These are phyloP conservation scores for Oreotrochilus melanogaster DNA, from an alignment of 2,113 vertebrate species.

Conservation along the genomic window DNA sequence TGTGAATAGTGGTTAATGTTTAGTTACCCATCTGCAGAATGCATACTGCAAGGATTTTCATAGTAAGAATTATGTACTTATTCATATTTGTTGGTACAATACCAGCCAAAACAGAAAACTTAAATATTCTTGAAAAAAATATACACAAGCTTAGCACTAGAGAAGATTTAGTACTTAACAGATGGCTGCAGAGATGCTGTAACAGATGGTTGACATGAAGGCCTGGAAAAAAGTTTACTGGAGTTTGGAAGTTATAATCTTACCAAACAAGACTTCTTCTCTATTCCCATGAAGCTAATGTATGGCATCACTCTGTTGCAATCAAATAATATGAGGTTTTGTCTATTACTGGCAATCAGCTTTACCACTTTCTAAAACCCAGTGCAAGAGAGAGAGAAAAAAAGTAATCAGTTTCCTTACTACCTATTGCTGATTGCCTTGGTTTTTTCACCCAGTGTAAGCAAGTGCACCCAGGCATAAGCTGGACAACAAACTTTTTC, in stretches of 20 bases:
- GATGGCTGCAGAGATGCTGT: slow-evolving; percentile 56
- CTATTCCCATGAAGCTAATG: not conserved
- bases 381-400: not conserved
- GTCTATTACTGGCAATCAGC: not conserved
- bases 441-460: not conserved
- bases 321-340: not conserved
- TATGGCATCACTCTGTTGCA: not conserved
- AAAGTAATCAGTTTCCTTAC: not conserved
- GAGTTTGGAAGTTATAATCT: slow-evolving; percentile 9
- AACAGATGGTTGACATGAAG: slow-evolving; percentile 70
- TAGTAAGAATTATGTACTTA: not conserved
- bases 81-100: slow-evolving; percentile 40
- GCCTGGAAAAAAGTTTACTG: slow-evolving; percentile 26
- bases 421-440: not conserved
- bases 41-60: not conserved
- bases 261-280: not conserved
- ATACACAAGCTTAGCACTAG: not conserved
- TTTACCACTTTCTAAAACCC: not conserved
- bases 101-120: slow-evolving; percentile 29
- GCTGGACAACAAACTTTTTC: not conserved
- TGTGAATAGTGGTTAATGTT: not conserved
- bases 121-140: slow-evolving; percentile 41
- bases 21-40: not conserved
- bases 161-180: slow-evolving; percentile 61
- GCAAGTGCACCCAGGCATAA: not conserved